Base-by-base conservation (phyloP, 1,140 invertebrate genomes). In the Brachionus calyciflorus region DNA sequence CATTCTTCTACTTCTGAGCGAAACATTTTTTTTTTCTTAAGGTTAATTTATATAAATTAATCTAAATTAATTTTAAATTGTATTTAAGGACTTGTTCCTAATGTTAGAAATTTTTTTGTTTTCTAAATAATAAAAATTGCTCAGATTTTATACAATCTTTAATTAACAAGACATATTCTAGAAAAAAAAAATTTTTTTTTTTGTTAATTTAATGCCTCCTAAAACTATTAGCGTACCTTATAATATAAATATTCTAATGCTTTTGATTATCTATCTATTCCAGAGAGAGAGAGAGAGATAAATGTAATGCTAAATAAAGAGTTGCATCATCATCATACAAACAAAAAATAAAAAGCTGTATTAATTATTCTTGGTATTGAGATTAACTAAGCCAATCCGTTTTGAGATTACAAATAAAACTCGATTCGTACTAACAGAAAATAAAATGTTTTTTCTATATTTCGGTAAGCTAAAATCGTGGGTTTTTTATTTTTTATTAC, bases 1-100 rank as follows among this genome's bases (percentile, higher is more conserved):
- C 69, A 73, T 55, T 73, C 46, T 55, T 73, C 69, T 19, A 73
- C 69, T 55, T 73, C 69, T 73, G 69, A 73, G n/a, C 51, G 69
- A 49, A 51, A 73, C 69, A 73, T 73, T 41, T 65, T 65, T 41
- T 6, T 10, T n/a, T n/a, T n/a, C n/a, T n/a, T n/a, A n/a, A n/a
- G n/a, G n/a, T n/a, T n/a, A n/a, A n/a, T n/a, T n/a, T 37, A 6
- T 60, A n/a, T 37, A 60, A 60, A 40, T 24, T 21, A 24, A 60
- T 60, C 55, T 60, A 60, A 60, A 60, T 60, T 40, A 60, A 30
- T n/a, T n/a, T n/a, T n/a, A n/a, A n/a, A n/a, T n/a, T n/a, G n/a
- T n/a, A n/a, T n/a, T n/a, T n/a, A n/a, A n/a, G n/a, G n/a, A n/a
- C n/a, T n/a, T n/a, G n/a, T n/a, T n/a, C n/a, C n/a, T n/a, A n/a